These are phyloP conservation scores for Exephanes ischioxanthus DNA, from an alignment of 2,888 invertebrate genomes.

Conservation along the genomic window DNA sequence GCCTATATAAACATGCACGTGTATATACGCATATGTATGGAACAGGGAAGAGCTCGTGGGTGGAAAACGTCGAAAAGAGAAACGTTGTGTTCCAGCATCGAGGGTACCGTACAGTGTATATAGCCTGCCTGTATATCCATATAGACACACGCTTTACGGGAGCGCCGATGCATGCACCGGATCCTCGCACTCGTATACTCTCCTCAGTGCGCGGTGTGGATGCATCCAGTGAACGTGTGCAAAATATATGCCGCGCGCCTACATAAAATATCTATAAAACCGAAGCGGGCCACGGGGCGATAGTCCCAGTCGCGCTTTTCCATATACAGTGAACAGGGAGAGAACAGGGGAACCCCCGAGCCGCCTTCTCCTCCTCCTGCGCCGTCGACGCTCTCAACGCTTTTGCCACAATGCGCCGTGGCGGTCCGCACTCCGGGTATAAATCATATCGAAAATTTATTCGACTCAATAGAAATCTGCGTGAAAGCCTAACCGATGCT, in stretches of 20 bases:
- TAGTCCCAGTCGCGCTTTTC: constrained; percentile 50
- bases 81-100: constrained; percentile 32
- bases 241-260: constrained; percentile 66
- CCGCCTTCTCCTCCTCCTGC: background rate
- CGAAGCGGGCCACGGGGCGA: constrained; percentile 54
- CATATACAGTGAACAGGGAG: constrained; percentile 20
- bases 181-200: constrained; percentile 38
- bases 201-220: constrained; percentile 6
- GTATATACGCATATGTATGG: constrained; percentile 9
- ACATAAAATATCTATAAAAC: constrained; percentile 71
- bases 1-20: constrained; percentile 8
- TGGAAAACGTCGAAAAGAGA: constrained; percentile 33
- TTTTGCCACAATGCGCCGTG: constrained; percentile 62
- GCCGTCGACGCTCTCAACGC: constrained; percentile 37
- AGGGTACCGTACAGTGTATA: background rate
- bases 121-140: background rate
- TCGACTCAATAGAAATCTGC: constrained; percentile 68
- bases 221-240: constrained; percentile 48
- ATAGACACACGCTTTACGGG: constrained; percentile 36
- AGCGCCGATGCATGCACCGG: constrained; percentile 54
- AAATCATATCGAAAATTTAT: constrained; percentile 73
- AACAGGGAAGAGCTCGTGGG: constrained; percentile 6
- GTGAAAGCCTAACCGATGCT: constrained; percentile 69
- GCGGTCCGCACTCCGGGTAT: constrained; percentile 52
- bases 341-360: constrained; percentile 11